phyloP scores from a whole-genome alignment of 2,113 vertebrate genomes.

The Coracopsis vasa region DNA sequence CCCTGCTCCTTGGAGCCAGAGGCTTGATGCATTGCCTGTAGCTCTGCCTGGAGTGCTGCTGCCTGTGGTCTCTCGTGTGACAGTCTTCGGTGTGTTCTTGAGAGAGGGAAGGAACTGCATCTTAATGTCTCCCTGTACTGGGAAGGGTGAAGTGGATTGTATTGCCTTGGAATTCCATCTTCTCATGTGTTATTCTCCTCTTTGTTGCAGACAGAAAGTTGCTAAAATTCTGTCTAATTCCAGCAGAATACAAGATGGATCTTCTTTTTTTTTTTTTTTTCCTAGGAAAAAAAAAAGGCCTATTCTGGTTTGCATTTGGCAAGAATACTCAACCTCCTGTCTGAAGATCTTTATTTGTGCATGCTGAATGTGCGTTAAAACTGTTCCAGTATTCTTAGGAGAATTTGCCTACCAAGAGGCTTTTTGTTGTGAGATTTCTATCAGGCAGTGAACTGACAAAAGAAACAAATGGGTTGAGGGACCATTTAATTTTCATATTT shows the following conservation, averaged over 20 bases:
- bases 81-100: neutral
- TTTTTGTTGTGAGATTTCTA: neutral
- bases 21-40: neutral
- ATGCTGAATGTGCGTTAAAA: neutral
- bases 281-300: accelerated
- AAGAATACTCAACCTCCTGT: neutral
- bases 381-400: neutral
- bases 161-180: neutral
- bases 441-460: neutral
- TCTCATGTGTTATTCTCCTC: neutral
- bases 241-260: neutral
- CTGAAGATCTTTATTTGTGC: neutral
- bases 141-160: neutral
- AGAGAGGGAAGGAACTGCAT: neutral
- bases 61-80: neutral
- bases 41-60: neutral
- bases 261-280: neutral
- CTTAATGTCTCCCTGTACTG: neutral
- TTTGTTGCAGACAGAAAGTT: neutral
- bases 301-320: neutral
- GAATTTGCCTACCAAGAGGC: neutral
- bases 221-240: neutral
- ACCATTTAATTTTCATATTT: neutral
- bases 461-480: neutral
- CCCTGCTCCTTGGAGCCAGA: neutral